Base-by-base conservation (phyloP, 92 coral and sea anemone species). In the Nematostella vectensis region DNA sequence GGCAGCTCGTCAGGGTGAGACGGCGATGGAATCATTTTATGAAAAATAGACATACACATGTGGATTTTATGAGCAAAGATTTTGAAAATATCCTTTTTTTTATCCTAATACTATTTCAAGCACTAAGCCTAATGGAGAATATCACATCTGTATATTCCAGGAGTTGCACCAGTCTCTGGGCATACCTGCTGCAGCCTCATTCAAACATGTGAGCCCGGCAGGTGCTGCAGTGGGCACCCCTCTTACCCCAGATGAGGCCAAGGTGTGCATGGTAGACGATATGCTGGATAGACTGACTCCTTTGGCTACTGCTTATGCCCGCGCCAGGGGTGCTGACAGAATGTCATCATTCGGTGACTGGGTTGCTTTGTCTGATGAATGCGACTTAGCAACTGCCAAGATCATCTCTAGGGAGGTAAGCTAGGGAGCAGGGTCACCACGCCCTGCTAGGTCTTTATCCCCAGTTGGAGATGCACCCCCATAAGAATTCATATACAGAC, bases 311-410 rank as follows among this genome's bases (percentile, higher is more conserved):
- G 97, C 97, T 17, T 89, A 89, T 71, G 97, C 97, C n/a, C 76
- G 97, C 36, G 97, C 97, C 4, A 76, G 97, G 48, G 97, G 95
- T 45, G 97, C 97, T 36, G 97, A 89, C 52, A 82, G 97, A 62
- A 89, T 89, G 97, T 89, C 97, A 0, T 89, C 97, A 48, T 89
- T 89, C 81, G 97, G 97, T 45, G 97, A 89, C 68, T 89, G 97
- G 97, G 87, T 89, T 37, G 97, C 97, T 25, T 70, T 89, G 29
- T 89, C 97, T 47, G 95, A 89, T 64, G 66, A 61, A 39, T 89
- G 97, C 74, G 97, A 89, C 63, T 54, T 77, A 29, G 66, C 89
- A 19, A 89, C 97, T 37, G 97, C 97, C 21, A 85, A 72, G 79
- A 81, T 89, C 33, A 76, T 89, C 48, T 89, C 97, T 25, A 77